Evolutionary conservation across 1,140 invertebrate genomes (phyloP).

Genomic region (Adoxophyes honmai): DNA sequence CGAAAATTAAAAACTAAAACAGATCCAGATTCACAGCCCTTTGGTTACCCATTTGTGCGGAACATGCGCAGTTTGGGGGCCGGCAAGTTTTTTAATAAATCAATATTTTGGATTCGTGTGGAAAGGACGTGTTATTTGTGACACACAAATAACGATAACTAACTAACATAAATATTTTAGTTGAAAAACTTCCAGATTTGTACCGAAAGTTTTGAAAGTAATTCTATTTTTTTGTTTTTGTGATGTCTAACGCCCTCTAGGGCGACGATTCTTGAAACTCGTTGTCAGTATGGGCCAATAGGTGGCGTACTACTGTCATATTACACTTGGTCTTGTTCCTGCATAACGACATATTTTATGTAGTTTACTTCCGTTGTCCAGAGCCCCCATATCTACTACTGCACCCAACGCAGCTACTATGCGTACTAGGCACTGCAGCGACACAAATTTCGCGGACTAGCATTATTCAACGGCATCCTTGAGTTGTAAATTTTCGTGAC

Average conservation of each 20-base stretch:
- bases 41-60: not conserved
- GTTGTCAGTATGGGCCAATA: not conserved
- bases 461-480: not conserved
- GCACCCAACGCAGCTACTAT: not conserved
- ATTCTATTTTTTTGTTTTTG: not conserved
- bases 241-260: not conserved
- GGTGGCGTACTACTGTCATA: no score
- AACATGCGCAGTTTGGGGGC: not conserved
- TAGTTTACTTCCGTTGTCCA: no score
- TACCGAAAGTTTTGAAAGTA: not conserved
- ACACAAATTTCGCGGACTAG: no score
- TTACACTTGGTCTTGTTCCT: no score
- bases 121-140: not conserved
- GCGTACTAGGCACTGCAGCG: not conserved
- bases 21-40: conserved; percentile 9
- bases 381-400: not conserved
- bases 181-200: not conserved
- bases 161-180: not conserved
- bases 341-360: no score
- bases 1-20: conserved; percentile 9
- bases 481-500: not conserved
- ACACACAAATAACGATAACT: not conserved
- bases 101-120: conserved; percentile 1
- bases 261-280: no score
- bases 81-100: conserved; percentile 3